Evolutionary conservation across 2,888 invertebrate species (phyloP).

Genomic region (Helleia helle): DNA sequence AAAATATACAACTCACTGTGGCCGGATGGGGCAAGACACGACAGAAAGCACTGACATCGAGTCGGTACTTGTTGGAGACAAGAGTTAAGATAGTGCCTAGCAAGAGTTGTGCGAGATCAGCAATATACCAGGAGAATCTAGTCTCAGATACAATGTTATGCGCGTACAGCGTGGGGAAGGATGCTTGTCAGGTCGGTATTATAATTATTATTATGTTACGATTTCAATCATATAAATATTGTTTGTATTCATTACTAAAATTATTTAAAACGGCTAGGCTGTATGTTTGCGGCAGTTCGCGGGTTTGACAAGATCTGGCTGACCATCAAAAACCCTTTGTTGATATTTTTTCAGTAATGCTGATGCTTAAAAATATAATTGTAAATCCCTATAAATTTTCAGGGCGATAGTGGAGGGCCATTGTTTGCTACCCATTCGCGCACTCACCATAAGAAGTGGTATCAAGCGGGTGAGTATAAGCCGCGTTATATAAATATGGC

Average conservation of each 20-base stretch:
- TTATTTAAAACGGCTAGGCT: too few species aligned
- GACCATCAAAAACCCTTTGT: too few species aligned
- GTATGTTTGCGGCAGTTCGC: too few species aligned
- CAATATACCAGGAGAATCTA: constrained; percentile 53
- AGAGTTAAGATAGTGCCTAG: constrained; percentile 54
- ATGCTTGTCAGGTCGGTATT: constrained; percentile 75
- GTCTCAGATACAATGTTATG: constrained; percentile 71
- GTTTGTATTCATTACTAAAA: too few species aligned
- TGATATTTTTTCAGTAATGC: too few species aligned
- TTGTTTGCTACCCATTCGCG: constrained; percentile 60
- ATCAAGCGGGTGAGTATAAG: constrained; percentile 73
- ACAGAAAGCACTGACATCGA: constrained; percentile 49
- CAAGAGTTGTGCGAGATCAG: constrained; percentile 40
- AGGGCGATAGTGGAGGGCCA: constrained; percentile 83
- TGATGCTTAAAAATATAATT: too few species aligned
- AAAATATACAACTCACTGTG: constrained; percentile 40
- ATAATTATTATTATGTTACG: too few species aligned
- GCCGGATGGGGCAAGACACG: constrained; percentile 67
- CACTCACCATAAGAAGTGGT: constrained; percentile 60
- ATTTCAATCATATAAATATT: too few species aligned
- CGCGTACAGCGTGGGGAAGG: constrained; percentile 73
- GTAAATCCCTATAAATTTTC: too few species aligned
- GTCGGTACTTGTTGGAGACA: constrained; percentile 63
- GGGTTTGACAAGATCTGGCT: too few species aligned
- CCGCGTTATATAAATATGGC: too few species aligned